Percentiles rank a stretch among this genome's conserved stretches.
phyloP scores from a whole-genome alignment of 1,140 invertebrate species.

The Drosophila sturtevanti region DNA sequence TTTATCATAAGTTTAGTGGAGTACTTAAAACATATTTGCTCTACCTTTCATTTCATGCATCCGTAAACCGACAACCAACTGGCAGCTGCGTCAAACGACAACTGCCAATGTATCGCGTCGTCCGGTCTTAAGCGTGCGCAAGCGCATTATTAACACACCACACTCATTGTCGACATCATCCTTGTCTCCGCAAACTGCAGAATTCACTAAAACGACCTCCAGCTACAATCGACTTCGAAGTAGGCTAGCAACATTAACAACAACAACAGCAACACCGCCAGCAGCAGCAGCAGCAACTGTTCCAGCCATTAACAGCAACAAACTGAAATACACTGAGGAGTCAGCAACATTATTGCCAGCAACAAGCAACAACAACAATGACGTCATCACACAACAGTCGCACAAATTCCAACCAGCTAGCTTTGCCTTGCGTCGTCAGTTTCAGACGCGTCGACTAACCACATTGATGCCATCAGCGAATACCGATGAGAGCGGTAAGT shows the following conservation, averaged over 20 bases:
- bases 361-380: constrained; percentile 35
- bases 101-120: constrained; percentile 60
- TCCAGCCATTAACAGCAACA: constrained; percentile 27
- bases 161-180: constrained; percentile 32
- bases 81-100: constrained; percentile 69
- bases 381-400: constrained; percentile 54
- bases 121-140: constrained; percentile 74
- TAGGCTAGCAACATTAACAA: constrained; percentile 32
- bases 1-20: neutral
- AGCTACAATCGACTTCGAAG: constrained; percentile 61
- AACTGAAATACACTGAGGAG: constrained; percentile 48
- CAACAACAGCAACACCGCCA: constrained; percentile 4
- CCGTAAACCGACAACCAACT: constrained; percentile 27
- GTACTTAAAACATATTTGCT: constrained; percentile 28
- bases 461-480: constrained; percentile 54
- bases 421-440: constrained; percentile 70
- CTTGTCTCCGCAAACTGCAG: constrained; percentile 45
- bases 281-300: constrained; percentile 29
- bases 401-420: constrained; percentile 60
- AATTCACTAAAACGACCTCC: constrained; percentile 53
- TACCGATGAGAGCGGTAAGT: constrained; percentile 69
- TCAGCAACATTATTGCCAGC: constrained; percentile 48
- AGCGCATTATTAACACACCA: constrained; percentile 72
- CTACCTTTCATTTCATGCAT: constrained; percentile 52
- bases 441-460: constrained; percentile 71